phyloP scores from a whole-genome alignment of 2,888 invertebrate genomes.

The Holacanthella duospinosa region DNA sequence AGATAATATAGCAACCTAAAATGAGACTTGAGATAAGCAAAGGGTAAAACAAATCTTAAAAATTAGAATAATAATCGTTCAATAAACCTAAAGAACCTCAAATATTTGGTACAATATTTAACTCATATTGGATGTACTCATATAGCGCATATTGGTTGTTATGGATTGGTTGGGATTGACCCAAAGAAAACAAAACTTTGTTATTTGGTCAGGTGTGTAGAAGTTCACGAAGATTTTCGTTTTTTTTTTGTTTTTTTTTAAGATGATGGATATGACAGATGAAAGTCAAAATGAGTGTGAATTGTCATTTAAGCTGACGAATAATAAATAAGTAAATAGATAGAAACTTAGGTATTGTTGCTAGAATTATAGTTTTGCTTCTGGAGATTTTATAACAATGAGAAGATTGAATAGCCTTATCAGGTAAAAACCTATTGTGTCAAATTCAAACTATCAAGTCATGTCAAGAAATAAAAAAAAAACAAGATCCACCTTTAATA shows the following conservation, averaged over 20 bases:
- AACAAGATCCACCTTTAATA: not conserved
- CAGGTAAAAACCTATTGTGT: not conserved
- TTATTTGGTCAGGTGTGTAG: too few relatives aligned
- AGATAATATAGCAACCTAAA: too few relatives aligned
- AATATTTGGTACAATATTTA: too few relatives aligned
- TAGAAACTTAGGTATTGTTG: not conserved
- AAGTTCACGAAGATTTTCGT: too few relatives aligned
- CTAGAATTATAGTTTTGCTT: not conserved
- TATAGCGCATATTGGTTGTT: too few relatives aligned
- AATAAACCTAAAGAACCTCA: too few relatives aligned
- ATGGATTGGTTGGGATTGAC: too few relatives aligned
- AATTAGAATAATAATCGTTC: too few relatives aligned
- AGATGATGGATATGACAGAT: not conserved
- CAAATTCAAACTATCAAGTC: not conserved
- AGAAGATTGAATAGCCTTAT: not conserved
- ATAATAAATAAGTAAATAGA: not conserved
- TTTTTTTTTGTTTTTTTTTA: not conserved
- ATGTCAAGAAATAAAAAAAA: not conserved
- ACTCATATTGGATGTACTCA: too few relatives aligned
- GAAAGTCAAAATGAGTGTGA: not conserved
- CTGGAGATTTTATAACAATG: not conserved
- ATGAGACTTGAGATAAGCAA: too few relatives aligned
- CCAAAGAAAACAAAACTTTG: too few relatives aligned
- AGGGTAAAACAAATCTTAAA: not conserved
- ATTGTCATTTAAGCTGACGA: not conserved